Conservation (phyloP, 2,797 vertebrate genomes). For the Balearica regulorum region DNA sequence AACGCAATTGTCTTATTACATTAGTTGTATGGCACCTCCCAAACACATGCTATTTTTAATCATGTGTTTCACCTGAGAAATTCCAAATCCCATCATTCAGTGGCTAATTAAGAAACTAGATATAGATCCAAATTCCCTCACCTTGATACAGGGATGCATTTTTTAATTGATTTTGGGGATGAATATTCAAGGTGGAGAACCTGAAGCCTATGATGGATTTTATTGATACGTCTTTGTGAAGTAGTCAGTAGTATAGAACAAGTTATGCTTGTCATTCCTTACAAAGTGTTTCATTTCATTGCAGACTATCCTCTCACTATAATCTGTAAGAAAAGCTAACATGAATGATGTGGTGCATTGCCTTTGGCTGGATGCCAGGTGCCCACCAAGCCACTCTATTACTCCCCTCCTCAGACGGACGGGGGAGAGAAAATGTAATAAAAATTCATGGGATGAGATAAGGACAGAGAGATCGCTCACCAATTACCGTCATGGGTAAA, state of each 20-base stretch:
- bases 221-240: not conserved
- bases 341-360: not conserved
- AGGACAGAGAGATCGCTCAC: too few species aligned
- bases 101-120: not conserved
- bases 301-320: not conserved
- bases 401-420: not conserved
- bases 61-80: not conserved
- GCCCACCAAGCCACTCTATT: not conserved
- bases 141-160: not conserved
- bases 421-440: not conserved
- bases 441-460: not conserved
- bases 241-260: not conserved
- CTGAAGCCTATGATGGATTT: not conserved
- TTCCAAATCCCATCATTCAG: not conserved
- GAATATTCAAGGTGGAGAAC: not conserved
- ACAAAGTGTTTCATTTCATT: not conserved
- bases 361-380: not conserved
- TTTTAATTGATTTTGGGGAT: not conserved
- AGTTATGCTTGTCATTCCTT: not conserved
- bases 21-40: not conserved
- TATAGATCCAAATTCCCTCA: not conserved
- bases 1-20: not conserved
- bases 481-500: not conserved
- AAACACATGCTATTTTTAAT: not conserved
- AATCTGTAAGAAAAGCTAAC: not conserved